Conservation (phyloP, 1,140 invertebrate genomes). For the Bathynomus jamesi region DNA sequence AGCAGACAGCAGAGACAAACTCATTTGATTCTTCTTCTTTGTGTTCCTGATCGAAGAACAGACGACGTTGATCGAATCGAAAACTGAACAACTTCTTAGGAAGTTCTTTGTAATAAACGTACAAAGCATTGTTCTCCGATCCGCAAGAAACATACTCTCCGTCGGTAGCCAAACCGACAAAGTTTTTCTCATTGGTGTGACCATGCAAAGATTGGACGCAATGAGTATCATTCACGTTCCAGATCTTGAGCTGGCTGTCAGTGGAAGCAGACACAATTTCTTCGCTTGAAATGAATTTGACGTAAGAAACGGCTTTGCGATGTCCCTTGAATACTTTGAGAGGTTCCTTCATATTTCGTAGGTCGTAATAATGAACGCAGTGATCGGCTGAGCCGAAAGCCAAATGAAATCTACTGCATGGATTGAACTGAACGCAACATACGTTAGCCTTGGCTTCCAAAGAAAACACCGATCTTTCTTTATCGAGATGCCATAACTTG, state of each 20-base stretch:
- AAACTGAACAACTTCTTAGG: conserved; percentile 79
- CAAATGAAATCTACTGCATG: conserved; percentile 70
- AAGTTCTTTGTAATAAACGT: conserved; percentile 87
- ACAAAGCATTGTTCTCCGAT: conserved; percentile 90
- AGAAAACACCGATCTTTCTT: conserved; percentile 75
- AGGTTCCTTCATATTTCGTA: conserved; percentile 74
- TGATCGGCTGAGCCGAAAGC: conserved; percentile 94
- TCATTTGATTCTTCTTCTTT: conserved; percentile 76
- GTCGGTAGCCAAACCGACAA: conserved; percentile 91
- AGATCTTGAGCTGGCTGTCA: conserved; percentile 88
- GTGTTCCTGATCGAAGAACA: conserved; percentile 66
- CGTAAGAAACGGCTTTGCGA: conserved; percentile 90
- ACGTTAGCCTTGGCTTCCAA: conserved; percentile 89
- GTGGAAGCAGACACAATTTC: conserved; percentile 92
- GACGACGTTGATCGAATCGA: conserved; percentile 76
- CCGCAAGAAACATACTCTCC: conserved; percentile 92
- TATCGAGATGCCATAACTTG: conserved; percentile 85
- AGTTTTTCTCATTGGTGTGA: conserved; percentile 94
- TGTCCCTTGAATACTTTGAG: conserved; percentile 83
- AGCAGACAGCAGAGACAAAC: conserved; percentile 93
- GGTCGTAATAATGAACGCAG: conserved; percentile 93
- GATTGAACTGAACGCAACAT: conserved; percentile 95
- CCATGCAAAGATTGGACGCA: conserved; percentile 83
- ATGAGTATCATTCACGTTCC: conserved; percentile 73
- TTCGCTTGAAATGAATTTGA: conserved; percentile 81